Percentiles rank a stretch among this genome's conserved stretches.
phyloP scores from a whole-genome alignment of 2,888 invertebrate species.

The Chrysomela aeneicollis region DNA sequence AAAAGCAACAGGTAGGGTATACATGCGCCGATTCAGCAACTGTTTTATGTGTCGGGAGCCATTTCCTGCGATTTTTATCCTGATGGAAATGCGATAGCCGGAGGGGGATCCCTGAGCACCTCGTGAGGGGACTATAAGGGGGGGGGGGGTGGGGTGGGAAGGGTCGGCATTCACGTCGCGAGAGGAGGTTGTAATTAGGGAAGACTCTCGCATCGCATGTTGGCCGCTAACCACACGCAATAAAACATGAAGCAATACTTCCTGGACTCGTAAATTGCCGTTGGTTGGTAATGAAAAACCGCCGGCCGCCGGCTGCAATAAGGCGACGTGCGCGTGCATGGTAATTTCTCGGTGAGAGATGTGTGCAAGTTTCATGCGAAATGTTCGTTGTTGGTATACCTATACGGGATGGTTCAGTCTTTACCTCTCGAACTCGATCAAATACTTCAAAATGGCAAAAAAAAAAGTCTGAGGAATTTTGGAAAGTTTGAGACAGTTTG shows the following conservation, averaged over 20 bases:
- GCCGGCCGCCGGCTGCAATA: constrained; percentile 15
- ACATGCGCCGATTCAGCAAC: constrained; percentile 35
- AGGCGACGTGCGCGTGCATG: constrained; percentile 17
- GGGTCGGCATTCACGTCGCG: neutral
- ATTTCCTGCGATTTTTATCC: constrained; percentile 37
- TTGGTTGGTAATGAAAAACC: constrained; percentile 9
- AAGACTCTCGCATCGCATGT: constrained; percentile 9
- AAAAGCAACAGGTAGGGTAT: constrained; percentile 42
- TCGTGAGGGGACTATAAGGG: too few relatives aligned
- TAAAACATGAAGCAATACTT: constrained; percentile 19
- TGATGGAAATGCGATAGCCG: constrained; percentile 28
- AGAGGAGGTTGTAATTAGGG: constrained; percentile 14
- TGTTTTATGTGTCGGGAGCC: constrained; percentile 33
- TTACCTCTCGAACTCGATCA: too few relatives aligned
- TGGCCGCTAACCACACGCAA: constrained; percentile 1
- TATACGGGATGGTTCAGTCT: too few relatives aligned
- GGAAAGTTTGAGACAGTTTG: too few relatives aligned
- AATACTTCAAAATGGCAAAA: too few relatives aligned
- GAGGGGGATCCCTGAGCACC: too few relatives aligned
- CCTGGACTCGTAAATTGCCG: constrained; percentile 20
- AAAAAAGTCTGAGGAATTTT: too few relatives aligned
- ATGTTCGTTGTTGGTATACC: too few relatives aligned
- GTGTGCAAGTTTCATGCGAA: too few relatives aligned
- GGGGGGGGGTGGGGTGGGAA: too few relatives aligned
- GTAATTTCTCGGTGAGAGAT: neutral